These are phyloP conservation scores for Acanthopagrus latus DNA, from an alignment of 2,797 vertebrate species.

Conservation along the genomic window DNA sequence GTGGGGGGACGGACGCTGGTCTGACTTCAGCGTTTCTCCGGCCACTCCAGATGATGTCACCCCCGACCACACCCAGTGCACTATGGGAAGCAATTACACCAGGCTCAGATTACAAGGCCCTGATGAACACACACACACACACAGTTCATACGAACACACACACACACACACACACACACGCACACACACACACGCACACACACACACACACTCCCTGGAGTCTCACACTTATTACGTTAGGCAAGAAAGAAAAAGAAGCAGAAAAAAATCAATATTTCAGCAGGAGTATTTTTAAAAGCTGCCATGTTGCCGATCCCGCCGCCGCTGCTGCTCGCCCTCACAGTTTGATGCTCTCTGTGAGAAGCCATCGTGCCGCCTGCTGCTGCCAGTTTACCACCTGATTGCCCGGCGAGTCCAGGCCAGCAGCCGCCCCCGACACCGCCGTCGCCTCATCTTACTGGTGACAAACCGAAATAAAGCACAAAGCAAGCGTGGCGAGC, in stretches of 20 bases:
- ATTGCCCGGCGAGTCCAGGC: conserved; percentile 45
- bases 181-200: conserved; percentile 42
- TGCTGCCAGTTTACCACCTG: conserved; percentile 54
- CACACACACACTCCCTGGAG: conserved; percentile 64
- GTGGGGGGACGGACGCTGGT: neutral
- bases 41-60: conserved; percentile 75
- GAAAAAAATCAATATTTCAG: conserved; percentile 84
- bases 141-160: conserved; percentile 17
- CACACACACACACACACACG: conserved; percentile 34
- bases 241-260: conserved; percentile 78
- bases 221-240: conserved; percentile 85
- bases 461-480: conserved; percentile 46
- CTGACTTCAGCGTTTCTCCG: conserved; percentile 66
- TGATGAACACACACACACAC: conserved; percentile 34
- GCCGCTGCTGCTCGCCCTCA: conserved; percentile 49
- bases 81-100: conserved; percentile 76
- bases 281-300: conserved; percentile 83
- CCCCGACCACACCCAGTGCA: conserved; percentile 76
- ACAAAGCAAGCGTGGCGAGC: conserved; percentile 51
- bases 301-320: conserved; percentile 62
- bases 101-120: conserved; percentile 72
- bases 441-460: conserved; percentile 20
- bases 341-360: conserved; percentile 66
- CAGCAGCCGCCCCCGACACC: conserved; percentile 20
- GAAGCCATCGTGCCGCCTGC: conserved; percentile 44